Base-by-base conservation (phyloP, 2,888 invertebrate species). In the Stenodema calcarata region DNA sequence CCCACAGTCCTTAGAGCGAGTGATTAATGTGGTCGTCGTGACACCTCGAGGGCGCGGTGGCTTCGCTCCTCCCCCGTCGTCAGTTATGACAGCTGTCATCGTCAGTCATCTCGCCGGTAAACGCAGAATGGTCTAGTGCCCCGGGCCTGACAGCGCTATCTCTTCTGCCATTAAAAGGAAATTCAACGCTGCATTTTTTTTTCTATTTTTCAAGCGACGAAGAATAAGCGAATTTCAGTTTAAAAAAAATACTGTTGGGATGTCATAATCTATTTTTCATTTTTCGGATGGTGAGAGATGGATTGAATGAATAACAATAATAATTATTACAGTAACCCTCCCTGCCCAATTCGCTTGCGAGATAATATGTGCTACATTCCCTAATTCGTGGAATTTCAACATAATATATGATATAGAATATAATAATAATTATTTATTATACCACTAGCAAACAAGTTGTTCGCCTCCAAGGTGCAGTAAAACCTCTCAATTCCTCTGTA, bases 11-110 rank as follows among this genome's bases (percentile, higher is more conserved):
- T 78, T 44, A 78, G 2, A 12, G 0, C 44, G 42, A 69, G 69
- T 82, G 82, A 82, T 82, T 82, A 82, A 82, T 82, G 82, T 82
- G 82, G 69, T 69, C 82, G 82, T 82, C 62, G 35, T 82, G 82
- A 82, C 82, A 82, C 82, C 82, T 82, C 82, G 23, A 44, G 79
- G 50, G 79, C 47, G 47, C 42, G 44, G 44, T 50, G 79, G 79
- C 79, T 44, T 79, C n/a, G 35, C 27, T 12, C 78, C 44, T 1
- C 41, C 27, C 27, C 62, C 62, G 54, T 54, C 54, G 23, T 62
- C 78, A 82, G 82, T 41, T 41, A 14, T 82, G 82, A 82, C 82
- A 82, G 82, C 82, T 82, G 82, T 82, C 82, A 82, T 82, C 82
- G 82, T 82, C 82, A 82, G 82, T 82, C 82, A 82, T 82, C 82